Base-by-base conservation (phyloP, 2,797 vertebrate genomes). In the Gorsachius magnificus region DNA sequence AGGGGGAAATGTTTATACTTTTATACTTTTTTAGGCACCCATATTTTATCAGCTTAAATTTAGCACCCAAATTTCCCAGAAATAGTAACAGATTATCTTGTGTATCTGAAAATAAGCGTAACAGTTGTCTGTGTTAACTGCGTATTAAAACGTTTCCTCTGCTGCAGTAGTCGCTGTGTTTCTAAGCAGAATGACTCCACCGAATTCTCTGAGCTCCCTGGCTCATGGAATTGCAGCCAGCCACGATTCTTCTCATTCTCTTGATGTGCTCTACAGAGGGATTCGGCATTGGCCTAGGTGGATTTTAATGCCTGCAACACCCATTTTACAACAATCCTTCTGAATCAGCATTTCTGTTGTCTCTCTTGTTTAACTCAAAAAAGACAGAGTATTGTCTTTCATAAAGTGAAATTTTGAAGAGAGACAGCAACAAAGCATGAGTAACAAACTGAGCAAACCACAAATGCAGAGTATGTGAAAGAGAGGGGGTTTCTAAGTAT, bases 1-100 rank as follows among this genome's bases (percentile, higher is more conserved):
- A 97, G 95, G 96, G 97, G 96, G 21, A 94, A 93, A 95, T 97
- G 96, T 98, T 98, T 98, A 95, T 98, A 98, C 97, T 98, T 98
- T 98, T 97, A 72, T 97, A 97, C 96, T 97, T 97, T 97, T 98
- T 97, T 98, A 98, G 98, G 96, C 94, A 97, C 97, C 96, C 69
- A 21, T 97, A 95, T 98, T 98, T 97, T 97, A 97, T 96, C 96
- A 94, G 81, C 88, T 97, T 96, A 92, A 96, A 93, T 95, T 95
- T 93, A 97, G 96, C 91, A 91, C 95, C 93, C 95, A 91, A 91
- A 91, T 97, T 97, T 96, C 95, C 96, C 96, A 84, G 95, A 93
- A 95, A 96, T 66, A 97, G 87, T 92, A 97, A 94, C 68, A 83
- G 94, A 96, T 97, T 96, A 95, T 97, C 83, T 78, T 93, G 91